Evolutionary conservation across 2,797 vertebrate species (phyloP).

Genomic region (Florisuga fusca): DNA sequence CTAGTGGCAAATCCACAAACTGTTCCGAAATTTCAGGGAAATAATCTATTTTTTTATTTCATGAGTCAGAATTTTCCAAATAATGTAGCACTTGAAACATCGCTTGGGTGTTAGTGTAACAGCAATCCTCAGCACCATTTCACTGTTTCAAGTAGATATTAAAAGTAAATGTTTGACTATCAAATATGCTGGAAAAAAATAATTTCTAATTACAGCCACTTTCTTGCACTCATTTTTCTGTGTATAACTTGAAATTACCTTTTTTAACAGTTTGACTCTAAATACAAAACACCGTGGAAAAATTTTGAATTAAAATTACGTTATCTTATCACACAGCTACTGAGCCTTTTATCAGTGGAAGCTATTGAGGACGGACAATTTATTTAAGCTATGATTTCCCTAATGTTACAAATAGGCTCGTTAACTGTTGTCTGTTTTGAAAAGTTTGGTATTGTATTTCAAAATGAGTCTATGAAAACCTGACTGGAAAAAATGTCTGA

Average conservation of each 20-base stretch:
- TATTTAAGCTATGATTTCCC: not conserved
- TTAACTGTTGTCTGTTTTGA: not conserved
- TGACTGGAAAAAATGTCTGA: not conserved
- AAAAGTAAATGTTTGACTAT: conserved; percentile 1
- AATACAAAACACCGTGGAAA: not conserved
- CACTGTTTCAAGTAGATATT: not conserved
- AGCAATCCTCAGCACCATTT: not conserved
- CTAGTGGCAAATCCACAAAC: not conserved
- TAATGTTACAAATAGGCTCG: not conserved
- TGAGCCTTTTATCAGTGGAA: not conserved
- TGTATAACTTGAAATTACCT: not conserved
- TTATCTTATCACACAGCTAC: conserved; percentile 17
- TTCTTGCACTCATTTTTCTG: conserved; percentile 1
- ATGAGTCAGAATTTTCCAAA: not conserved
- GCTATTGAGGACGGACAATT: not conserved
- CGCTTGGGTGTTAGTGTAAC: not conserved
- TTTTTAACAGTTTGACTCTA: conserved; percentile 3
- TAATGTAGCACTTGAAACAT: not conserved
- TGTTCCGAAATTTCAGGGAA: not conserved
- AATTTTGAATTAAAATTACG: conserved; percentile 17
- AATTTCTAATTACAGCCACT: not conserved
- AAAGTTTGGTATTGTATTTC: conserved; percentile 7
- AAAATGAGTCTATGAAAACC: not conserved
- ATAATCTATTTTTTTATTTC: not conserved
- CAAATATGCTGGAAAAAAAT: not conserved